Base-by-base conservation (phyloP, 2,888 invertebrate genomes). In the Lypha dubia region DNA sequence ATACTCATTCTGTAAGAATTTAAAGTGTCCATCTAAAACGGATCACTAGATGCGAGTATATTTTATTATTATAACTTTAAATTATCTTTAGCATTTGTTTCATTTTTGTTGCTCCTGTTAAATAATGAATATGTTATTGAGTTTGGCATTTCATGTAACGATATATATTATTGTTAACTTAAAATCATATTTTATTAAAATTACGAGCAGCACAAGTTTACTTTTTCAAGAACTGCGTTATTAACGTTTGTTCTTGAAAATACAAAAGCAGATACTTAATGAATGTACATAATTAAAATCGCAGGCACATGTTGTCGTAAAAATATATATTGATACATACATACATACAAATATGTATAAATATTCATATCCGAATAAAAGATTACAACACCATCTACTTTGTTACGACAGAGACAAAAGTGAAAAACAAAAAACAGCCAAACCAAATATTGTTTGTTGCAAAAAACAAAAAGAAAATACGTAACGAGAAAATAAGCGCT, bases 381-480 rank as follows among this genome's bases (percentile, higher is more conserved):
- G 32, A 73, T 13, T 28, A 11, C 24, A 73, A 74, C 7, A 24
- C 8, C 51, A 62, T 63, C 58, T 22, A 35, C 1, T 60, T 53
- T 32, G 17, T 24, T 58, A 53, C 20, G n/a, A 15, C 38, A 53
- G 41, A 68, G 49, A 38, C n/a, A n/a, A n/a, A n/a, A n/a, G n/a
- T n/a, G n/a, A 38, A 41, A n/a, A 68, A 1, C 46, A 28, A 60
- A 62, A 24, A n/a, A 32, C 13, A 73, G 6, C 38, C 51, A 67
- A 22, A 51, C 3, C 5, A 51, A 46, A 20, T 13, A 2, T 32
- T 67, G 60, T 62, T 53, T 51, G 22, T 44, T 44, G 20, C 46
- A 20, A 17, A 74, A 3, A 38, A n/a, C n/a, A n/a, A n/a, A n/a
- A n/a, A n/a, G n/a, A 28, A 80, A 71, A 71, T 56, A 77, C 58